Percentiles rank a stretch among this genome's conserved stretches.
phyloP scores from a whole-genome alignment of 2,113 vertebrate genomes.

The Chrysochloris asiatica region DNA sequence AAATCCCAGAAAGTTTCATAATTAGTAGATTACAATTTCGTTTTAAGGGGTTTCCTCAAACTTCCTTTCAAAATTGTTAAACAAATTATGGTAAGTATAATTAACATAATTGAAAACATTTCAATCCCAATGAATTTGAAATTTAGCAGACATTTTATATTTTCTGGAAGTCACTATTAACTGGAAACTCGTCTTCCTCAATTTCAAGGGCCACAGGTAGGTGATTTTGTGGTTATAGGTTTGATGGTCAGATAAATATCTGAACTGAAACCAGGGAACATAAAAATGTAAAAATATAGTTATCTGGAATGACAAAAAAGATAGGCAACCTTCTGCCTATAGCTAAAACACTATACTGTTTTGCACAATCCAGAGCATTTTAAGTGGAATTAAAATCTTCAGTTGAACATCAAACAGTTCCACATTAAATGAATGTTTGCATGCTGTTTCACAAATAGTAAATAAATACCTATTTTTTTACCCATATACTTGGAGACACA shows the following conservation, averaged over 20 bases:
- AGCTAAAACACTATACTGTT: conserved; percentile 15
- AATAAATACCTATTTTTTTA: not conserved
- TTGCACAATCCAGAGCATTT: conserved; percentile 29
- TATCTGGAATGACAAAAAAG: conserved; percentile 44
- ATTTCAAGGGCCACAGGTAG: not conserved
- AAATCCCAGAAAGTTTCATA: conserved; percentile 77
- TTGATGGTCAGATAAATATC: conserved; percentile 47
- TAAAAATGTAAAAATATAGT: conserved; percentile 53
- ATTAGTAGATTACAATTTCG: conserved; percentile 72
- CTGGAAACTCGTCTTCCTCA: conserved; percentile 1
- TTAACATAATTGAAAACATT: conserved; percentile 51
- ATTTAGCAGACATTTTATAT: not conserved
- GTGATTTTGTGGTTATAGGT: conserved; percentile 41
- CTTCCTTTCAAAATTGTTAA: conserved; percentile 68
- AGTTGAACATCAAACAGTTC: not conserved
- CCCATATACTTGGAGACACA: not conserved
- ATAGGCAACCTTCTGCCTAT: not conserved
- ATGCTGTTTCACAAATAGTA: not conserved
- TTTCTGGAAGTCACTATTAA: not conserved
- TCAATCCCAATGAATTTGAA: conserved; percentile 25
- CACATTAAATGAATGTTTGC: not conserved
- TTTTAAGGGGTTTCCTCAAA: conserved; percentile 46
- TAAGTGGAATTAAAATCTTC: not conserved
- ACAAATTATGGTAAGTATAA: conserved; percentile 35
- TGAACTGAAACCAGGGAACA: conserved; percentile 54